Base-by-base conservation (phyloP, 2,113 vertebrate genomes). In the Tenrec ecaudatus region DNA sequence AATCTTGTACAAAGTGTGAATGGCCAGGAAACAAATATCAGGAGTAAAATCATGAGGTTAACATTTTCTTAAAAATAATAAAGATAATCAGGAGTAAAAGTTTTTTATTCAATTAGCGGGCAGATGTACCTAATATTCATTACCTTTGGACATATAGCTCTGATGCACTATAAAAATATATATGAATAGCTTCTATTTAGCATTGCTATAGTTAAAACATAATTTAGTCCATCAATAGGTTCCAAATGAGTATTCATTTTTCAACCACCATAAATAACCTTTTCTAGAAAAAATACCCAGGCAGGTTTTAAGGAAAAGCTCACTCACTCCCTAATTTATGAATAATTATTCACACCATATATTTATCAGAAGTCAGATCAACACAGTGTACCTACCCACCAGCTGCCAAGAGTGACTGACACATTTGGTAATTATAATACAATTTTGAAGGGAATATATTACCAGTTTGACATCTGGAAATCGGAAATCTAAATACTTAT, bases 381-480 rank as follows among this genome's bases (percentile, higher is more conserved):
- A 85, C 94, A 43, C 57, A 92, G 6, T 36, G 6, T 94, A 96
- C 93, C 77, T 78, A 85, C 80, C n/a, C 79, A 95, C 69, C 66
- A 97, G 93, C 80, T 97, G 77, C 93, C 95, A 81, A 92, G 64
- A 94, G 40, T 95, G 93, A 96, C 60, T 97, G 96, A 97, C 64
- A 85, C 68, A 91, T 95, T 95, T 87, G 90, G 82, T 95, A 96
- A 97, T 97, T 96, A 97, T 93, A 95, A 97, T 96, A 91, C 90
- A 96, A 95, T 38, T 94, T 93, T 93, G 82, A 89, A 92, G 82
- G 84, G 94, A 96, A 93, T 96, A 91, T 76, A 89, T 95, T 96
- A 96, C 94, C 73, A 94, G 88, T 95, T 95, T 97, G 97, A 97
- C 96, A 96, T 96, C 92, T 97, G 95, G 93, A 98, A 96, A 96